Evolutionary conservation across 1,140 invertebrate genomes (phyloP).

Genomic region (Helicoverpa zea): DNA sequence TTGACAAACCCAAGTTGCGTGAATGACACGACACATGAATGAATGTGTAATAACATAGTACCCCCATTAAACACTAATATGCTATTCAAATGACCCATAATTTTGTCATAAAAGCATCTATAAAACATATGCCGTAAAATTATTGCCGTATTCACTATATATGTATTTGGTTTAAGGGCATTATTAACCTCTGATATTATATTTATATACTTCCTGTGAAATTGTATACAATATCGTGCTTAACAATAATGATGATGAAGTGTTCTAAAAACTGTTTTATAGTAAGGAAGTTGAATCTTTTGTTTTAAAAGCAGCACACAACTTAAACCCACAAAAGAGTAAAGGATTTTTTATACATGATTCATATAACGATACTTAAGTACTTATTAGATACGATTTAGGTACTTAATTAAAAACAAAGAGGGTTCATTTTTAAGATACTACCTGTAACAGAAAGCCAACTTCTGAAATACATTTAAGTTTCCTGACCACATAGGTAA

Average conservation of each 20-base stretch:
- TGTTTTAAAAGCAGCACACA: background rate
- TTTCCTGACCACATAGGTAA: too few relatives aligned
- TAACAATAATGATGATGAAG: background rate
- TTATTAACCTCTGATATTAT: background rate
- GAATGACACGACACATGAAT: background rate
- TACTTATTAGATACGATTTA: too few relatives aligned
- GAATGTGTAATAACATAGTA: slow-evolving; percentile 3
- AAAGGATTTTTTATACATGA: too few relatives aligned
- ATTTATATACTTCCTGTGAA: slow-evolving; percentile 24
- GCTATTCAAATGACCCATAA: slow-evolving; percentile 36
- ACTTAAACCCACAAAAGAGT: background rate
- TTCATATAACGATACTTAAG: too few relatives aligned
- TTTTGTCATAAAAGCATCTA: slow-evolving; percentile 9
- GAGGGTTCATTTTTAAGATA: too few relatives aligned
- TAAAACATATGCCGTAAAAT: slow-evolving; percentile 22
- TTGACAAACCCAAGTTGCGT: background rate
- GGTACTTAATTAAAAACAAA: too few relatives aligned
- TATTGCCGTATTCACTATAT: slow-evolving; percentile 1
- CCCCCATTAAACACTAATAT: slow-evolving; percentile 1
- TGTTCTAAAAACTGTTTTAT: background rate
- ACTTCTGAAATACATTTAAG: too few relatives aligned
- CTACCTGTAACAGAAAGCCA: too few relatives aligned
- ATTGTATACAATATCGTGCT: slow-evolving; percentile 5
- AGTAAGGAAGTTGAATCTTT: slow-evolving; percentile 1
- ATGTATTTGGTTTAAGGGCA: slow-evolving; percentile 24